Percentiles rank a stretch among this genome's conserved stretches.
Evolutionary conservation across 2,797 vertebrate species (phyloP).

Genomic region (Chromobotia macracanthus): DNA sequence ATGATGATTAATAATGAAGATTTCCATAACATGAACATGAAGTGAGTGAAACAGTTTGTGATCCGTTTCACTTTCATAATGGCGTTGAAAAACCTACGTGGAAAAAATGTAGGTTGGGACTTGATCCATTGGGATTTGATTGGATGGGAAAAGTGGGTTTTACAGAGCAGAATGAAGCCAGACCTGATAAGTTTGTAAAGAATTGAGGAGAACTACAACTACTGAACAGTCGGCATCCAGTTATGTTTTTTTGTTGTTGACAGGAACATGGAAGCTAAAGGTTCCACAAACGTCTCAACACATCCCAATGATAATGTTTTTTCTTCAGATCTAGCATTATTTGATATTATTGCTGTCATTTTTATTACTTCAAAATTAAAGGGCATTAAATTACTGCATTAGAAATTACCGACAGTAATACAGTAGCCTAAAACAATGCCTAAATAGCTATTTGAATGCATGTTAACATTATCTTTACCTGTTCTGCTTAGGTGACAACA

Average conservation of each 20-base stretch:
- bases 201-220: neutral
- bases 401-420: too few relatives aligned
- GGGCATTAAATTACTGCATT: too few relatives aligned
- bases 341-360: neutral
- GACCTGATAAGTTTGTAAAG: neutral
- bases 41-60: conserved; percentile 18
- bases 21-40: neutral
- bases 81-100: too few relatives aligned
- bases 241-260: neutral
- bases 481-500: neutral
- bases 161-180: neutral
- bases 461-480: neutral
- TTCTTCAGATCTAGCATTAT: neutral
- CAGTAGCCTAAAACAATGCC: too few relatives aligned
- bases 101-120: neutral
- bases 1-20: too few relatives aligned
- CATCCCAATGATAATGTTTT: neutral
- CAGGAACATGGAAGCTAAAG: neutral
- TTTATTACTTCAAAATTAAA: neutral
- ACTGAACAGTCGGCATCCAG: neutral
- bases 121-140: neutral
- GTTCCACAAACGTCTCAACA: neutral
- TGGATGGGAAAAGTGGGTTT: neutral
- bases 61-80: neutral
- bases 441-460: too few relatives aligned